A percentile compares a stretch with the other conserved stretches of the same genome.
These are phyloP conservation scores for Drosophila borealis DNA, from an alignment of 2,888 invertebrate genomes.

Conservation along the genomic window DNA sequence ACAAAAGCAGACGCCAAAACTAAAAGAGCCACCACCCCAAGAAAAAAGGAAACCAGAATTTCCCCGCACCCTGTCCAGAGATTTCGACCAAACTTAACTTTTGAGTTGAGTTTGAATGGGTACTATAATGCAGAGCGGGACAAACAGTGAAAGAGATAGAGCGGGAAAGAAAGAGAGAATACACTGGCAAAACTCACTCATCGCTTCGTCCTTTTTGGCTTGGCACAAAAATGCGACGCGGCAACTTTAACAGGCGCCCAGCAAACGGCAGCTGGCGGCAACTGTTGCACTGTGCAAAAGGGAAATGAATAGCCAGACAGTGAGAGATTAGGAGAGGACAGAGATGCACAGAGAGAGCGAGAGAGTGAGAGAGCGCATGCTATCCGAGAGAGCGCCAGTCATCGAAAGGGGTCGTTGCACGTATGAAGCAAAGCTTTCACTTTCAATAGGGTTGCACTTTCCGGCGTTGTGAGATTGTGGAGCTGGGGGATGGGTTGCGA, in stretches of 20 bases:
- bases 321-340: constrained; percentile 4
- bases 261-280: constrained; percentile 49
- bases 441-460: constrained; percentile 59
- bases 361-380: constrained; percentile 13
- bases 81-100: constrained; percentile 56
- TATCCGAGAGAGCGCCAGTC: constrained; percentile 24
- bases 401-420: constrained; percentile 75
- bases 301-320: constrained; percentile 70
- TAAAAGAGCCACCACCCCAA: constrained; percentile 36
- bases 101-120: constrained; percentile 70
- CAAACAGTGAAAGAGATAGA: constrained; percentile 8
- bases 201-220: constrained; percentile 78
- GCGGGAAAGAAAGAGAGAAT: constrained; percentile 13
- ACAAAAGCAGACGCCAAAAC: constrained; percentile 65
- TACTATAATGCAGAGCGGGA: constrained; percentile 35
- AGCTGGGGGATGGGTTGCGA: constrained; percentile 1
- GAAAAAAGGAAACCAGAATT: constrained; percentile 26
- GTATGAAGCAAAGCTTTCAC: constrained; percentile 67
- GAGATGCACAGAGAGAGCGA: constrained; percentile 3
- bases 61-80: constrained; percentile 8
- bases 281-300: constrained; percentile 72
- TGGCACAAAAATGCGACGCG: constrained; percentile 78
- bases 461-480: background rate
- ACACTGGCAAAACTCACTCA: constrained; percentile 62
- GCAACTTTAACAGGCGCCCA: constrained; percentile 72